These are phyloP conservation scores for Melanotaenia parkinsoni DNA, from an alignment of 2,797 vertebrate species.

Conservation along the genomic window DNA sequence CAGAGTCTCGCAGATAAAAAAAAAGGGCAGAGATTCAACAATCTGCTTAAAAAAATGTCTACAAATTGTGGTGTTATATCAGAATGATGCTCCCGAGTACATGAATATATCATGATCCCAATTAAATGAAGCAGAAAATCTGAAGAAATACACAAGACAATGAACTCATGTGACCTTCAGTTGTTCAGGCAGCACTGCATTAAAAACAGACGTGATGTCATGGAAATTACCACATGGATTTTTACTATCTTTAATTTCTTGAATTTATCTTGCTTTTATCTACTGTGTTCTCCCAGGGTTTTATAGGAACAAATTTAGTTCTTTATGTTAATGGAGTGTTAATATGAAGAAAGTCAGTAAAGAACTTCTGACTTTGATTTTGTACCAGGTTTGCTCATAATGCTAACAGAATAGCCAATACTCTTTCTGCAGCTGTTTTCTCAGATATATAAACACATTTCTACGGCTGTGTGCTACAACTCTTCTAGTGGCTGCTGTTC, in stretches of 20 bases:
- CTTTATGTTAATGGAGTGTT: no score
- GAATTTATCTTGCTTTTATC: no score
- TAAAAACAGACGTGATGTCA: background rate
- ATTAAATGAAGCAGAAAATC: background rate
- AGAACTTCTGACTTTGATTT: background rate
- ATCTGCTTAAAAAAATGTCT: background rate
- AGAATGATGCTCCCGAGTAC: no score
- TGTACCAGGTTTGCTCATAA: background rate
- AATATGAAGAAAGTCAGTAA: no score
- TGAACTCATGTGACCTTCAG: background rate
- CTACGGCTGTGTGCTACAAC: background rate
- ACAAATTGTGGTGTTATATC: no score
- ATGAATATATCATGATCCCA: background rate
- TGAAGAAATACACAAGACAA: background rate
- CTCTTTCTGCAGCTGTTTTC: background rate
- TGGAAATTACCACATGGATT: background rate
- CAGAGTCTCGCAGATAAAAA: background rate
- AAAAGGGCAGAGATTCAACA: background rate
- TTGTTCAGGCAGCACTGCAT: background rate
- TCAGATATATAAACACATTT: background rate
- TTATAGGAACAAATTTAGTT: no score
- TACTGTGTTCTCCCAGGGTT: no score
- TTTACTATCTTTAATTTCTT: no score
- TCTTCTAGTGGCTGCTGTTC: background rate
- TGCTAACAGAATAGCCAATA: background rate